Evolutionary conservation across 1,140 invertebrate genomes (phyloP).

Genomic region (Drosophila micromelanica): DNA sequence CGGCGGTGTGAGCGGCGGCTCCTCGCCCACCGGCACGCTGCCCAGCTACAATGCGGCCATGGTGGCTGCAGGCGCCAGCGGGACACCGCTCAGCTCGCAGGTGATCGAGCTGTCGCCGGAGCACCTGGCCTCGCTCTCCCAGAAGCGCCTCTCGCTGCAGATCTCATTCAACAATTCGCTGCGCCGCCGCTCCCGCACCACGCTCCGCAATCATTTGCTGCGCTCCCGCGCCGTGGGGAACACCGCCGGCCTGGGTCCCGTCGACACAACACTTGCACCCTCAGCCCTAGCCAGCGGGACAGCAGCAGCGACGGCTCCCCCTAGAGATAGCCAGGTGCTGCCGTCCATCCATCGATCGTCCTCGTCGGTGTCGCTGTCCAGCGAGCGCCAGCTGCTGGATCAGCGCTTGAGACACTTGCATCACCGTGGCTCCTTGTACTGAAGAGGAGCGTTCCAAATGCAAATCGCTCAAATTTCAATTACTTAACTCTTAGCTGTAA

Average conservation of each 20-base stretch:
- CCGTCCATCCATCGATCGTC: slow-evolving; percentile 72
- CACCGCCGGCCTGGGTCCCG: slow-evolving; percentile 51
- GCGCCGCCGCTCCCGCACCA: slow-evolving; percentile 63
- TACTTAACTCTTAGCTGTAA: slow-evolving; percentile 46
- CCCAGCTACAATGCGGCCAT: slow-evolving; percentile 67
- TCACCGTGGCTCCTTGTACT: slow-evolving; percentile 77
- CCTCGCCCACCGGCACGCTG: slow-evolving; percentile 52
- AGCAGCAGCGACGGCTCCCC: background rate
- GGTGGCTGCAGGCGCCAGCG: slow-evolving; percentile 38
- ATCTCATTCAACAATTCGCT: slow-evolving; percentile 79
- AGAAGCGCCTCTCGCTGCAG: slow-evolving; percentile 81
- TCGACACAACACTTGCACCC: slow-evolving; percentile 33
- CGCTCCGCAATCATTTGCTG: slow-evolving; percentile 75
- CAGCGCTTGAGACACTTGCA: slow-evolving; percentile 74
- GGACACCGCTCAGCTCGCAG: slow-evolving; percentile 39
- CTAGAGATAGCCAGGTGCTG: slow-evolving; percentile 22
- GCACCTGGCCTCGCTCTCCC: slow-evolving; percentile 74
- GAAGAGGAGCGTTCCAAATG: slow-evolving; percentile 47
- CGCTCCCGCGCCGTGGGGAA: slow-evolving; percentile 71
- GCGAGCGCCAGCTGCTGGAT: slow-evolving; percentile 73
- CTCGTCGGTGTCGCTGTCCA: slow-evolving; percentile 63
- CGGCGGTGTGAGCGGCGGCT: slow-evolving; percentile 53
- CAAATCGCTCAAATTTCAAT: slow-evolving; percentile 22
- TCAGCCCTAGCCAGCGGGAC: slow-evolving; percentile 13
- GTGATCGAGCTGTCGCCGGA: slow-evolving; percentile 79